Percentiles rank a stretch among this genome's conserved stretches.
Conservation (phyloP, 92 coral and sea anemone genomes). For the Parazoanthus darwini region DNA sequence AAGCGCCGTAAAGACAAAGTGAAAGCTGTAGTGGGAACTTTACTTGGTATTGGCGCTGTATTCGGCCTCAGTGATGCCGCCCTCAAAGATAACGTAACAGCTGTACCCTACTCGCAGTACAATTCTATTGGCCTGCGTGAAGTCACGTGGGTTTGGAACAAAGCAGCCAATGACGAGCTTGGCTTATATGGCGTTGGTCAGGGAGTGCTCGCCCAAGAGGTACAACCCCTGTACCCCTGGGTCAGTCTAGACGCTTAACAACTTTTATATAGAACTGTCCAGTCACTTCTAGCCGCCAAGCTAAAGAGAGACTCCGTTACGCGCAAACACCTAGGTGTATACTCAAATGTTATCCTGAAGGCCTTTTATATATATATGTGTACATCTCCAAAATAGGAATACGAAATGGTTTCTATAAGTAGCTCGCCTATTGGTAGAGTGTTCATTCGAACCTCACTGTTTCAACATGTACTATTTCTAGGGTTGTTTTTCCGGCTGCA, state of each 20-base stretch:
- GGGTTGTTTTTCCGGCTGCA: not conserved
- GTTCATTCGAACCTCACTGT: not conserved
- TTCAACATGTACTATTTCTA: not conserved
- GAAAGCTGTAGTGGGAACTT: not conserved
- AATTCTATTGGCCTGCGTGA: slow-evolving; percentile 53
- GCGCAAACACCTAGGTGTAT: not conserved
- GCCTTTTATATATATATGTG: not conserved
- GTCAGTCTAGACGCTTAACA: not conserved
- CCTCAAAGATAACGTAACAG: slow-evolving; percentile 53
- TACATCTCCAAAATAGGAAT: not conserved
- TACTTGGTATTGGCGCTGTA: not conserved
- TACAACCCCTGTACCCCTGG: slow-evolving; percentile 54
- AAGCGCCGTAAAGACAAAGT: not conserved
- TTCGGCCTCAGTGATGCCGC: slow-evolving; percentile 43
- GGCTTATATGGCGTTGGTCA: slow-evolving; percentile 54
- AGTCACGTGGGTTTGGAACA: slow-evolving; percentile 71
- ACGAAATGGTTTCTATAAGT: not conserved
- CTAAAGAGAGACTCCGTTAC: too few species aligned
- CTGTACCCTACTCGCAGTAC: slow-evolving; percentile 51
- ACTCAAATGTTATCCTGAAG: not conserved
- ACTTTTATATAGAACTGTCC: too few species aligned
- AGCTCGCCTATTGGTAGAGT: too few species aligned
- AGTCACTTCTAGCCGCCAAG: too few species aligned
- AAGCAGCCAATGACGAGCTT: slow-evolving; percentile 42
- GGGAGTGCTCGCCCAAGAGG: slow-evolving; percentile 73